Conservation (phyloP, 2,888 invertebrate genomes). For the Meiosimyza decipiens region DNA sequence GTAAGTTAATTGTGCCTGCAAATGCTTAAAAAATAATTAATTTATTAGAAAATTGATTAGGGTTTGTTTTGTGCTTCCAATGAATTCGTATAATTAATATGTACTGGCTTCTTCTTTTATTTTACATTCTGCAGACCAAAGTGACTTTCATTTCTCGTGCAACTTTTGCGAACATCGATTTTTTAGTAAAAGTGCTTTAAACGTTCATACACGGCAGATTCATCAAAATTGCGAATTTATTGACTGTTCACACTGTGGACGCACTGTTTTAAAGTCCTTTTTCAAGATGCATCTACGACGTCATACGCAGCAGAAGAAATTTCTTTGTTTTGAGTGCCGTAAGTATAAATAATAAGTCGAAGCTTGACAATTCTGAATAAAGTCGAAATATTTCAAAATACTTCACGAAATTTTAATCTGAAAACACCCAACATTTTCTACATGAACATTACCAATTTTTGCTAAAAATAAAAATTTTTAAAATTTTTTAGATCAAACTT, state of each 20-base stretch:
- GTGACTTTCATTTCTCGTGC: conserved; percentile 34
- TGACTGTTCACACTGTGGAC: conserved; percentile 41
- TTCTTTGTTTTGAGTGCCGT: conserved; percentile 48
- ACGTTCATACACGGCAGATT: conserved; percentile 35
- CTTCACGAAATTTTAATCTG: too few species aligned
- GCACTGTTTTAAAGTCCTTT: conserved; percentile 36
- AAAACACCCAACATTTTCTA: too few species aligned
- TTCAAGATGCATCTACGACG: conserved; percentile 32
- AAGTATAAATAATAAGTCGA: conserved; percentile 30
- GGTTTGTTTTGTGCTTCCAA: too few species aligned
- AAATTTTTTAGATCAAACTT: too few species aligned
- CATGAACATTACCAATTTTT: too few species aligned
- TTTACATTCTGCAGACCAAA: conserved; percentile 24
- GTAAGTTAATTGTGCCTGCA: conserved; percentile 25
- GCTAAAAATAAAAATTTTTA: too few species aligned
- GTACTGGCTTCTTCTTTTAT: too few species aligned
- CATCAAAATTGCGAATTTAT: conserved; percentile 38
- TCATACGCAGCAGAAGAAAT: conserved; percentile 32
- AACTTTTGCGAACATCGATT: conserved; percentile 35
- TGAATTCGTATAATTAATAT: too few species aligned
- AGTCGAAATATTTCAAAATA: not conserved
- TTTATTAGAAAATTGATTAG: too few species aligned
- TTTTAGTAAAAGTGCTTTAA: conserved; percentile 35
- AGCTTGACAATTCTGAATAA: not conserved
- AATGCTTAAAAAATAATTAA: too few species aligned